Conservation (phyloP, 2,888 invertebrate species). For the Zygothrica quintamaculata region DNA sequence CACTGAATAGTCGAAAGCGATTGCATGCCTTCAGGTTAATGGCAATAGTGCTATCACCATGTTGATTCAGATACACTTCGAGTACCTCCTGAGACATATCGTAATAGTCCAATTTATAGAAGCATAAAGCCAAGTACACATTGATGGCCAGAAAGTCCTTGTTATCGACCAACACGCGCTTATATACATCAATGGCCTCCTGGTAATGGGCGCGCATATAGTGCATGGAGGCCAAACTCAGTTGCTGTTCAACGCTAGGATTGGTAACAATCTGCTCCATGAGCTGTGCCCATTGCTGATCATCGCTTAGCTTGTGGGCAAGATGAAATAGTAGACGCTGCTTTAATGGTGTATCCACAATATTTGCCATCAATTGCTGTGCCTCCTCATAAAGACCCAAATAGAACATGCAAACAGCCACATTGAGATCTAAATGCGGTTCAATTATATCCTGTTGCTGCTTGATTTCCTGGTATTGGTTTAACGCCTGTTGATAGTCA, state of each 20-base stretch:
- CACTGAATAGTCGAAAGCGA: slow-evolving; percentile 93
- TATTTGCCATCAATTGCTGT: slow-evolving; percentile 88
- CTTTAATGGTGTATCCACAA: slow-evolving; percentile 88
- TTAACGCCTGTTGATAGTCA: slow-evolving; percentile 93
- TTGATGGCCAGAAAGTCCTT: slow-evolving; percentile 97
- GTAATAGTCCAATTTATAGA: slow-evolving; percentile 99
- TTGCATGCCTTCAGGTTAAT: slow-evolving; percentile 94
- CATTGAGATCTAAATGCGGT: slow-evolving; percentile 88
- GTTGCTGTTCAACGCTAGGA: slow-evolving; percentile 92
- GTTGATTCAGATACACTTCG: slow-evolving; percentile 95
- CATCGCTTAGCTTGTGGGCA: slow-evolving; percentile 96
- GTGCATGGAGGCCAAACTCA: slow-evolving; percentile 97
- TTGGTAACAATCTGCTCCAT: slow-evolving; percentile 94
- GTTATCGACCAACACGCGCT: slow-evolving; percentile 94
- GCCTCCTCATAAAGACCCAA: slow-evolving; percentile 89
- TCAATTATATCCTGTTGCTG: slow-evolving; percentile 16
- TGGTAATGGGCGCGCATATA: slow-evolving; percentile 98
- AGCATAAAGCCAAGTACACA: slow-evolving; percentile 98
- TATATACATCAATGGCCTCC: slow-evolving; percentile 99
- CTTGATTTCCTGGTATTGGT: slow-evolving; percentile 88
- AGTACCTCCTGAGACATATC: slow-evolving; percentile 99
- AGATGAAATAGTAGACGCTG: slow-evolving; percentile 95
- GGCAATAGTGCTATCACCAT: slow-evolving; percentile 97
- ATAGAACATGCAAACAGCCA: slow-evolving; percentile 98
- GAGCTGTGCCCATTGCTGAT: slow-evolving; percentile 91